Base-by-base conservation (phyloP, 2,113 vertebrate genomes). In the Protomyctophum bolini region DNA sequence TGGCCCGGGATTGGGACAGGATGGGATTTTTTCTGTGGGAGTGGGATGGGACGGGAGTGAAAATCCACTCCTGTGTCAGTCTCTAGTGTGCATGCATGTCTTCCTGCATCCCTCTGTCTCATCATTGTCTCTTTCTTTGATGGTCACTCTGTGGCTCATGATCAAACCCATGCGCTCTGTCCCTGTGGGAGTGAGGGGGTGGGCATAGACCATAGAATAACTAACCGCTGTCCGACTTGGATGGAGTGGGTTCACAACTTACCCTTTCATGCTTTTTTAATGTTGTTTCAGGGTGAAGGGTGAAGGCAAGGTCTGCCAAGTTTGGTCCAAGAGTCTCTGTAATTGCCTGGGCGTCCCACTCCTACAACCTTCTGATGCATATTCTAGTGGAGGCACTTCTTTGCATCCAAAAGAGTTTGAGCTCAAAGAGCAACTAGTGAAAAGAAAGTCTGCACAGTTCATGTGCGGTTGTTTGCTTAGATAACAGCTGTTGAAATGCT, bases 121-220 rank as follows among this genome's bases (percentile, higher is more conserved):
- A 41, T 41, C 33, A 41, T 41, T 41, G 33, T 41, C 33, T 41
- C n/a, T 61, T 59, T 67, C 14, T 54, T 57, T 10, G 81, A 63
- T 69, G 76, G 65, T 64, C 70, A 71, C 47, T 1, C 48, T 60
- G 15, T 48, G 10, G 63, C 33, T 67, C 8, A 12, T 60, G 70
- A 73, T 77, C 33, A 72, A 68, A 58, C 46, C 45, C 49, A 62
- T 49, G 29, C 49, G 56, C 50, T 50, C 14, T 9, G 2, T 11
- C 50, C 47, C 14, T 9, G 2, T 11, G 14, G 41, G 28, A 60
- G n/a, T 45, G 77, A 65, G 77, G 71, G 72, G 74, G 79, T 8
- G 65, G 66, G n/a, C n/a, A 41, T 50, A 58, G 51, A n/a, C n/a
- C 29, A 70, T 41, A 41, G n/a, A 63, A 61, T 8, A 50, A 10